phyloP scores from a whole-genome alignment of 2,888 invertebrate genomes.

The Hartigia nigra region DNA sequence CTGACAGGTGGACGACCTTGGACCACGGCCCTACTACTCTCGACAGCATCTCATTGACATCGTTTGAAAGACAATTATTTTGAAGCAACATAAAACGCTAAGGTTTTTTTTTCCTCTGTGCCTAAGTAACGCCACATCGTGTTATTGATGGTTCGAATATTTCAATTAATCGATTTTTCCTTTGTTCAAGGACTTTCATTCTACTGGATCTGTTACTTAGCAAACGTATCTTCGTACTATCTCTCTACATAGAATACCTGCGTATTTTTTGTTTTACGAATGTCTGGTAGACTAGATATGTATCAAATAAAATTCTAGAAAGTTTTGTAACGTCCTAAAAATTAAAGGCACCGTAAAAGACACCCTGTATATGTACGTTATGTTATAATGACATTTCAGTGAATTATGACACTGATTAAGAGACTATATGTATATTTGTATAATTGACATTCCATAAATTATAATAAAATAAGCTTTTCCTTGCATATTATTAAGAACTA shows the following conservation, averaged over 20 bases:
- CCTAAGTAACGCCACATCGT: neutral
- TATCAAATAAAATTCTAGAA: too few relatives aligned
- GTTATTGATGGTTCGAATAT: neutral
- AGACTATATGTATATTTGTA: neutral
- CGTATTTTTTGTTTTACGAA: neutral
- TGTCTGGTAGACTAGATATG: neutral
- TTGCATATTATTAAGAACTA: neutral
- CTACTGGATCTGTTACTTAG: neutral
- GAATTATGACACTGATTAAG: neutral
- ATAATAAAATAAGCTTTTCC: neutral
- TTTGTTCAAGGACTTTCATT: neutral
- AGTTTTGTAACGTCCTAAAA: too few relatives aligned
- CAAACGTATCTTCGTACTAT: neutral
- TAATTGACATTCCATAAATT: neutral
- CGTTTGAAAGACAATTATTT: constrained; percentile 37
- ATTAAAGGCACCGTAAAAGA: too few relatives aligned
- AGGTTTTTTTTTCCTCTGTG: neutral
- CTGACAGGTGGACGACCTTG: constrained; percentile 53
- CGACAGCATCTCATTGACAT: constrained; percentile 51
- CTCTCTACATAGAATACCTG: neutral
- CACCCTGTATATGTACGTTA: neutral
- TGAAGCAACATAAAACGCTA: neutral
- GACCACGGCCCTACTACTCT: constrained; percentile 38
- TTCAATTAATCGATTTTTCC: neutral
- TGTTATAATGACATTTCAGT: neutral